phyloP scores from a whole-genome alignment of 2,888 invertebrate species.

The Siphonodentalium dalli region DNA sequence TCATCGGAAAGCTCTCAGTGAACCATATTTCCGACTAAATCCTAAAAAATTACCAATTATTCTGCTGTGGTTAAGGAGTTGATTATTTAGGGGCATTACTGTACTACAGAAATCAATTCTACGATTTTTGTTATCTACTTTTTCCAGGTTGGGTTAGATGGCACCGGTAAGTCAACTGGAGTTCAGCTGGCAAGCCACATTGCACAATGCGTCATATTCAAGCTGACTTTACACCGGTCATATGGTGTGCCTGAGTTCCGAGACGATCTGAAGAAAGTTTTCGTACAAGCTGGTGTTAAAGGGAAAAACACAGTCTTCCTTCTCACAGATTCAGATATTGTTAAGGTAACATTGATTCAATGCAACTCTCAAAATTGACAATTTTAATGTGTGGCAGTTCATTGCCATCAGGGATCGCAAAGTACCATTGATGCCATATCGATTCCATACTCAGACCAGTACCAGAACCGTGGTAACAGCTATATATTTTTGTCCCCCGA shows the following conservation, averaged over 20 bases:
- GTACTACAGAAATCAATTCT: too few relatives aligned
- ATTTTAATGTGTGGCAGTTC: neutral
- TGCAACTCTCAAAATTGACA: neutral
- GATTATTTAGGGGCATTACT: too few relatives aligned
- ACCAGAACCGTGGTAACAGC: too few relatives aligned
- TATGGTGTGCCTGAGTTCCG: constrained; percentile 59
- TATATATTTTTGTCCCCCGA: too few relatives aligned
- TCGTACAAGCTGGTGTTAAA: constrained; percentile 53
- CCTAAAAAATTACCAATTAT: too few relatives aligned
- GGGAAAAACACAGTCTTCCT: constrained; percentile 59
- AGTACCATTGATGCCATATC: too few relatives aligned
- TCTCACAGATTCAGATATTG: constrained; percentile 62
- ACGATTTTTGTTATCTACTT: too few relatives aligned
- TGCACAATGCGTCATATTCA: constrained; percentile 56
- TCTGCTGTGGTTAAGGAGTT: too few relatives aligned
- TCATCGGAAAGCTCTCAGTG: too few relatives aligned
- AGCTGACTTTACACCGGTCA: constrained; percentile 57
- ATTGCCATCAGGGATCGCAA: neutral
- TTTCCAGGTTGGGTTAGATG: constrained; percentile 58
- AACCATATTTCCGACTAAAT: too few relatives aligned
- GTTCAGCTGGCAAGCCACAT: constrained; percentile 60
- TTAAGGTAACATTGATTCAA: constrained; percentile 52
- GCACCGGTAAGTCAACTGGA: constrained; percentile 62
- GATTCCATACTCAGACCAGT: too few relatives aligned
- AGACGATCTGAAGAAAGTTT: constrained; percentile 62